Conservation (phyloP, 2,888 invertebrate species). For the Ctenicera cuprea region DNA sequence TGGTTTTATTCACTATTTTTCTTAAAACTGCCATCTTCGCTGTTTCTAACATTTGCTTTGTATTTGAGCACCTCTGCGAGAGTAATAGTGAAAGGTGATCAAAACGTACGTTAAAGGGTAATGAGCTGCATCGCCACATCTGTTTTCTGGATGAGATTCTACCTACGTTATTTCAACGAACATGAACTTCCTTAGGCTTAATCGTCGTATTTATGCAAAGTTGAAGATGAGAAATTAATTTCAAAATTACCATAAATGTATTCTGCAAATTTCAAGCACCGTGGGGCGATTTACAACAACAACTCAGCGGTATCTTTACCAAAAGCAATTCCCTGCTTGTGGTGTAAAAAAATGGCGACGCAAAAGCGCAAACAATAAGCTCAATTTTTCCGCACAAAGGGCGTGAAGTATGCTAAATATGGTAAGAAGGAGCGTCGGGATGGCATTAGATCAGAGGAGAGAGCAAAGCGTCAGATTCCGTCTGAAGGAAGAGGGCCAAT, state of each 20-base stretch:
- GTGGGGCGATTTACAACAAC: neutral
- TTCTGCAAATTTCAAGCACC: slow-evolving; percentile 3
- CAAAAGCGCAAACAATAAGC: slow-evolving; percentile 31
- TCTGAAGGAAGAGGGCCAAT: slow-evolving; percentile 64
- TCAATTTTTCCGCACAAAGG: slow-evolving; percentile 29
- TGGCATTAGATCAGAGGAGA: slow-evolving; percentile 41
- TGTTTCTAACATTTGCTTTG: no score
- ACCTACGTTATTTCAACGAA: no score
- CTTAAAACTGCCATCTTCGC: no score
- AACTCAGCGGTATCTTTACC: neutral
- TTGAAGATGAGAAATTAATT: slow-evolving; percentile 20
- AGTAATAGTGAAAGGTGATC: no score
- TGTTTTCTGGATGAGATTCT: no score
- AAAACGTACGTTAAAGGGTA: no score
- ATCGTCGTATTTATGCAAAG: neutral
- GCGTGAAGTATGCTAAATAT: slow-evolving; percentile 45
- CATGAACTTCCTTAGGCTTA: neutral
- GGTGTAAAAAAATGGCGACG: slow-evolving; percentile 3
- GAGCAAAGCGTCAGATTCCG: slow-evolving; percentile 50
- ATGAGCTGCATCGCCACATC: no score
- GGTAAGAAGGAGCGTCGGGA: slow-evolving; percentile 20
- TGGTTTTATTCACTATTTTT: no score
- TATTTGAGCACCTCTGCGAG: no score
- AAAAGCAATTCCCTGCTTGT: slow-evolving; percentile 10
- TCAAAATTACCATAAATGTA: slow-evolving; percentile 18